Conservation (phyloP, 1,140 invertebrate species). For the Ooceraea biroi region DNA sequence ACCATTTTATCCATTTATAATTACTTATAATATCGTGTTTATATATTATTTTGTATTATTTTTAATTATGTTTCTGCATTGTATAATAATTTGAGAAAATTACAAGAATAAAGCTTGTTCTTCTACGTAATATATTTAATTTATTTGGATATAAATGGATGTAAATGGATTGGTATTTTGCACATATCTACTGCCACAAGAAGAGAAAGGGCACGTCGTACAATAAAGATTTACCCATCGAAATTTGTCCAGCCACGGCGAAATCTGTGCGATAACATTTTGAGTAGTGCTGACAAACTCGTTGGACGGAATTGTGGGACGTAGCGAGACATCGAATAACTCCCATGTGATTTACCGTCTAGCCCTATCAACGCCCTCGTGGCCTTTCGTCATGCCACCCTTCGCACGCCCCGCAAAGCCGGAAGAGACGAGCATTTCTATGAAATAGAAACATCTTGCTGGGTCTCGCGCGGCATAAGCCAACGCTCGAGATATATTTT, state of each 20-base stretch:
- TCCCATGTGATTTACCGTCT: conserved; percentile 77
- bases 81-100: neutral
- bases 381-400: conserved; percentile 62
- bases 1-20: neutral
- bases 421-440: conserved; percentile 74
- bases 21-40: neutral
- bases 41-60: neutral
- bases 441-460: conserved; percentile 83
- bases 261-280: conserved; percentile 72
- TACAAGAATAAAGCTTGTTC: neutral
- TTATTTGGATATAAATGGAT: neutral
- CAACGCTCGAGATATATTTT: conserved; percentile 84
- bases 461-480: conserved; percentile 75
- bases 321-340: conserved; percentile 66
- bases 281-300: conserved; percentile 53
- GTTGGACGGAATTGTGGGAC: conserved; percentile 53
- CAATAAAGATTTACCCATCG: neutral
- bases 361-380: conserved; percentile 79
- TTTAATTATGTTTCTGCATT: neutral
- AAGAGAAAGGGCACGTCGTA: neutral
- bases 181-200: neutral
- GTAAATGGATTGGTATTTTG: neutral
- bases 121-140: neutral
- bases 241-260: neutral
- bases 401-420: conserved; percentile 56